A percentile compares a stretch with the other conserved stretches of the same genome.
Evolutionary conservation across 2,888 invertebrate species (phyloP).

Genomic region (Nymphalis c-album): DNA sequence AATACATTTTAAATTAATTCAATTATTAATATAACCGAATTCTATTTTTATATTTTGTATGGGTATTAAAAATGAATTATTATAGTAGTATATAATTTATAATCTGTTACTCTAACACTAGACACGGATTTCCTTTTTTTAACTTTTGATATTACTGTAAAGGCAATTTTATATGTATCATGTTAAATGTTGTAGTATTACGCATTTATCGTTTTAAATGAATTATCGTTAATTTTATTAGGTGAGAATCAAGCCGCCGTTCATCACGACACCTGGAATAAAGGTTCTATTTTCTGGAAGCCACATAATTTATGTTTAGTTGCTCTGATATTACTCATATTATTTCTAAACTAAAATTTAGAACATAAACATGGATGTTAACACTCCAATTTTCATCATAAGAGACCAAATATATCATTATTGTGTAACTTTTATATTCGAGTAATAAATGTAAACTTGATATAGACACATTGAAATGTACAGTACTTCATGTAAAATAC

Average conservation of each 20-base stretch:
- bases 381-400: not conserved
- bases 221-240: slow-evolving; percentile 44
- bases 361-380: not conserved
- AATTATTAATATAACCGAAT: too few species aligned
- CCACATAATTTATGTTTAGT: slow-evolving; percentile 56
- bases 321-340: slow-evolving; percentile 52
- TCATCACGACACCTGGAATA: slow-evolving; percentile 83
- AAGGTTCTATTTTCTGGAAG: slow-evolving; percentile 71
- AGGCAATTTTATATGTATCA: too few species aligned
- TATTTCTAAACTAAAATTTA: slow-evolving; percentile 54
- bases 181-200: too few species aligned
- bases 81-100: too few species aligned
- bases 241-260: slow-evolving; percentile 84
- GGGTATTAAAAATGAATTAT: too few species aligned
- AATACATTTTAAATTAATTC: too few species aligned
- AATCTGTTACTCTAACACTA: too few species aligned
- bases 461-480: too few species aligned
- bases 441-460: not conserved
- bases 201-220: too few species aligned
- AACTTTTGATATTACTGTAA: too few species aligned
- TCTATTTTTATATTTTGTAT: too few species aligned
- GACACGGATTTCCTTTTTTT: too few species aligned
- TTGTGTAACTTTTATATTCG: not conserved
- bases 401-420: slow-evolving; percentile 11
- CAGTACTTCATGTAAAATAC: not conserved